These are phyloP conservation scores for Chaetorhynchus papuensis DNA, from an alignment of 2,113 vertebrate species.

Conservation along the genomic window DNA sequence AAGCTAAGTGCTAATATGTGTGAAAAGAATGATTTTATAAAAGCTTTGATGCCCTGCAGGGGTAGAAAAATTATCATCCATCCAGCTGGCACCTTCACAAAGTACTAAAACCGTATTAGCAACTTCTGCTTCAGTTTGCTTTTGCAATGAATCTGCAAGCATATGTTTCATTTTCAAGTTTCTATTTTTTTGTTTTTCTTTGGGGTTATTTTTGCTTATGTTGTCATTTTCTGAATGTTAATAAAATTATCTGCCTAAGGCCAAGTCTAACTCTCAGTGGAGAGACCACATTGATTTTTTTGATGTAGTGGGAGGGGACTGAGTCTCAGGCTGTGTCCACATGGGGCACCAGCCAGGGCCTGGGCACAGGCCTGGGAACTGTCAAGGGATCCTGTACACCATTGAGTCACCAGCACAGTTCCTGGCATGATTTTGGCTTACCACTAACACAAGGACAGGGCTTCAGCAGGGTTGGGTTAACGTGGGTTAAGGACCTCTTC, in stretches of 20 bases:
- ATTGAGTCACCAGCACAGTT: background rate
- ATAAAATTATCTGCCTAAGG: slow-evolving; percentile 7
- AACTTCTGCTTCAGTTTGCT: slow-evolving; percentile 77
- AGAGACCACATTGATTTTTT: background rate
- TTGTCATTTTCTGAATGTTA: slow-evolving; percentile 58
- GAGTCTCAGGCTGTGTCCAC: background rate
- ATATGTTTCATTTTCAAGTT: slow-evolving; percentile 74
- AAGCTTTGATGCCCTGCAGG: slow-evolving; percentile 82
- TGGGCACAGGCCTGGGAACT: background rate
- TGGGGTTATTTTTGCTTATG: slow-evolving; percentile 66
- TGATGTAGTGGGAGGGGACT: background rate
- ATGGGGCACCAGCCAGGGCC: background rate
- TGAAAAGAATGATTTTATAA: slow-evolving; percentile 82
- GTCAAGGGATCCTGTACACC: background rate
- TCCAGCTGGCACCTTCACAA: slow-evolving; percentile 80
- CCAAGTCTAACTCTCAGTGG: background rate
- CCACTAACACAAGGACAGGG: background rate
- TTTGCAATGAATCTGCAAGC: slow-evolving; percentile 65
- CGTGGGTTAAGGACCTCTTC: background rate
- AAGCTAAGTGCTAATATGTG: slow-evolving; percentile 80
- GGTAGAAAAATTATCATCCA: slow-evolving; percentile 77
- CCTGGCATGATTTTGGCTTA: background rate
- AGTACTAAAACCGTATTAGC: slow-evolving; percentile 76
- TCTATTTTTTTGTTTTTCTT: slow-evolving; percentile 50
- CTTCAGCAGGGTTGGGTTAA: background rate